Evolutionary conservation across 2,113 vertebrate species (phyloP).

Genomic region (Centrocercus urophasianus): DNA sequence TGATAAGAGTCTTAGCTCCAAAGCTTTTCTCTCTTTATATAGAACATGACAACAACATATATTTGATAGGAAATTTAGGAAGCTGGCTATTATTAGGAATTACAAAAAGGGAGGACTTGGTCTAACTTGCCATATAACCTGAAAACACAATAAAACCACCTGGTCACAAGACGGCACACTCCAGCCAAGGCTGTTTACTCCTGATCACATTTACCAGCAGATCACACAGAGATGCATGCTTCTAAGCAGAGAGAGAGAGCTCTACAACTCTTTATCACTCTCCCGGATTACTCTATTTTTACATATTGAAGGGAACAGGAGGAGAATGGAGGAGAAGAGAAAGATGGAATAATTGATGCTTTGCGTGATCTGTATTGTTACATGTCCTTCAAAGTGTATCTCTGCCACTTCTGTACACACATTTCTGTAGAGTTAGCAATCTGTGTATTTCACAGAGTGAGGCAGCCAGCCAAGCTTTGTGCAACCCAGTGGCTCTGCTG

Average conservation of each 20-base stretch:
- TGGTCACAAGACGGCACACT: rapidly evolving
- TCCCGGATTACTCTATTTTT: neutral
- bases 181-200: neutral
- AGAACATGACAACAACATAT: neutral
- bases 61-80: neutral
- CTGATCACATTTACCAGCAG: neutral
- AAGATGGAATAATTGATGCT: neutral
- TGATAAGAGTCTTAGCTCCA: neutral
- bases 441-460: constrained; percentile 6
- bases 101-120: neutral
- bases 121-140: neutral
- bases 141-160: rapidly evolving
- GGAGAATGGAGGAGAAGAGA: neutral
- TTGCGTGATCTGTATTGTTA: neutral
- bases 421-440: neutral
- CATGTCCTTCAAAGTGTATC: neutral
- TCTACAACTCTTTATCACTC: neutral
- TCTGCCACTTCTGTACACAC: neutral
- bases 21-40: neutral
- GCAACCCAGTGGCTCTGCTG: neutral
- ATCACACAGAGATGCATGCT: rapidly evolving
- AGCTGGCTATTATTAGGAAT: neutral
- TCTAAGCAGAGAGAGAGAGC: neutral
- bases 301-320: neutral
- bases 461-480: neutral